phyloP scores from a whole-genome alignment of 2,888 invertebrate genomes.

The Eupelmus urozonus region DNA sequence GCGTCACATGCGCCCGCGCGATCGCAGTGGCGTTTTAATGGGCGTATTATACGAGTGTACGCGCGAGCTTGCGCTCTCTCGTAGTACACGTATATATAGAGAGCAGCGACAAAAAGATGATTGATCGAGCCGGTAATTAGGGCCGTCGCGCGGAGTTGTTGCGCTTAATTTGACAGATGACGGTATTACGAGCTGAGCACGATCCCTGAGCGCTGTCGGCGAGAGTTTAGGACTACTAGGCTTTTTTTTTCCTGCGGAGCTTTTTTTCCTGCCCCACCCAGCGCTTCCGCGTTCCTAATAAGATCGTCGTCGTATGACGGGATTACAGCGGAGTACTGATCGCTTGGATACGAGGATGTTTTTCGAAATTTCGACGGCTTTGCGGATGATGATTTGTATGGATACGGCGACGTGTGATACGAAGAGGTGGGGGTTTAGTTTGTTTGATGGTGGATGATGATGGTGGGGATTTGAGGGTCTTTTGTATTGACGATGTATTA shows the following conservation, averaged over 20 bases:
- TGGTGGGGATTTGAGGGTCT: no score
- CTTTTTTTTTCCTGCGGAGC: not conserved
- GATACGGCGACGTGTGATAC: no score
- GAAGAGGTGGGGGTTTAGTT: no score
- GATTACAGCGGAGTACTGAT: constrained; percentile 6
- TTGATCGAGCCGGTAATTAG: constrained; percentile 53
- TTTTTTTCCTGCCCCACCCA: not conserved
- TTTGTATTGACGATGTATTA: no score
- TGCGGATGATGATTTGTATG: no score
- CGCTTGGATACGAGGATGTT: not conserved
- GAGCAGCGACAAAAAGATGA: constrained; percentile 49
- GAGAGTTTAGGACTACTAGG: constrained; percentile 24
- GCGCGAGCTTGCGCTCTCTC: no score
- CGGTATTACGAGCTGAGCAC: constrained; percentile 24
- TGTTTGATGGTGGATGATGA: no score
- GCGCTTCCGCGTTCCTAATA: not conserved
- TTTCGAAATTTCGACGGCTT: constrained; percentile 10
- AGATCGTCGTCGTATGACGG: not conserved
- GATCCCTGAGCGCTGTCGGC: not conserved
- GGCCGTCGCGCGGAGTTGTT: constrained; percentile 38
- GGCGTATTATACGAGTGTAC: constrained; percentile 16
- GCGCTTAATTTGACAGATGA: constrained; percentile 51
- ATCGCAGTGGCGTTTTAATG: constrained; percentile 36
- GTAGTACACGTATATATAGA: not conserved
- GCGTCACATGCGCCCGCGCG: not conserved